Conservation (phyloP, 2,888 invertebrate genomes). For the Cheilosia grossa region DNA sequence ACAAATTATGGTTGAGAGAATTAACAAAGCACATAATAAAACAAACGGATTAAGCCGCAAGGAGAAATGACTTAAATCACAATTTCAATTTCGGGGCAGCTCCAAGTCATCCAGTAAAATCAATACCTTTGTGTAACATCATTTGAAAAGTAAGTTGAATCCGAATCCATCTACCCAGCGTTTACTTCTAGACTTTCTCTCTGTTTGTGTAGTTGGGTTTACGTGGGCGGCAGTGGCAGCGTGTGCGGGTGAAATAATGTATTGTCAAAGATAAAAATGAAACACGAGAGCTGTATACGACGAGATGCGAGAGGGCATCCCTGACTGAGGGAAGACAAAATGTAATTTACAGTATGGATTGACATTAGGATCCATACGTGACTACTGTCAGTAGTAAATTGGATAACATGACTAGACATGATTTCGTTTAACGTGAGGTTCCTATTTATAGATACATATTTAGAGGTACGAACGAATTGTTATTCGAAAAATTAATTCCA, state of each 20-base stretch:
- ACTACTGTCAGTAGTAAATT: conserved; percentile 70
- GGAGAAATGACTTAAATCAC: conserved; percentile 40
- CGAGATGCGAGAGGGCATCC: conserved; percentile 8
- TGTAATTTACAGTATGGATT: conserved; percentile 72
- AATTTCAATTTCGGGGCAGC: conserved; percentile 20
- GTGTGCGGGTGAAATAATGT: conserved; percentile 47
- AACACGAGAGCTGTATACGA: conserved; percentile 33
- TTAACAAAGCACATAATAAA: conserved; percentile 39
- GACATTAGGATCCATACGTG: conserved; percentile 69
- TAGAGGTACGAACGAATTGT: conserved; percentile 14
- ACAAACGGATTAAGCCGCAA: conserved; percentile 16
- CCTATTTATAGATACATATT: conserved; percentile 26
- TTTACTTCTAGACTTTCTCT: conserved; percentile 45
- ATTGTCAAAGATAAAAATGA: conserved; percentile 69
- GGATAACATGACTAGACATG: conserved; percentile 72
- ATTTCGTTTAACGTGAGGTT: conserved; percentile 63
- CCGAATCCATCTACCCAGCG: conserved; percentile 23
- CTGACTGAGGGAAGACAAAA: conserved; percentile 30
- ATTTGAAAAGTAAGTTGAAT: conserved; percentile 45
- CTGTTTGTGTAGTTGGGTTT: conserved; percentile 20
- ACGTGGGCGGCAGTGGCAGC: background rate
- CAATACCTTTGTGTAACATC: conserved; percentile 39
- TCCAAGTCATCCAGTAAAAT: conserved; percentile 21
- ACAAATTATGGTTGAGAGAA: conserved; percentile 12
- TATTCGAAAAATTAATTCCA: conserved; percentile 22